These are phyloP conservation scores for Myanophis thanlyinensis DNA, from an alignment of 2,113 vertebrate species.

Conservation along the genomic window DNA sequence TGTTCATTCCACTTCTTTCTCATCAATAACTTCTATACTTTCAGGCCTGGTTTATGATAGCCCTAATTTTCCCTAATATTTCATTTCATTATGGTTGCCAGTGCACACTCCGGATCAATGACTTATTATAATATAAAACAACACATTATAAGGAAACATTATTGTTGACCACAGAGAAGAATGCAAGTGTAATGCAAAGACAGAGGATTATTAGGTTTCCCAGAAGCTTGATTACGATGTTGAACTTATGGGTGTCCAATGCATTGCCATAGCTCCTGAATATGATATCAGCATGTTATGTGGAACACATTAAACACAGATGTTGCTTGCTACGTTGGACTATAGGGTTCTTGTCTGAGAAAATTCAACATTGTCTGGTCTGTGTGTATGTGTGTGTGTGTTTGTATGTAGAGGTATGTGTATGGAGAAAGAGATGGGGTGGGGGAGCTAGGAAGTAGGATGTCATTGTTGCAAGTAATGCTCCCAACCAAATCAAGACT, in stretches of 20 bases:
- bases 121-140: background rate
- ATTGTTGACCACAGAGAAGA: background rate
- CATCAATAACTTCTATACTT: background rate
- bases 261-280: background rate
- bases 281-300: background rate
- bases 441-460: fast-evolving
- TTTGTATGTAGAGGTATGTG: background rate
- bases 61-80: background rate
- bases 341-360: background rate
- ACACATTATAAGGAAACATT: background rate
- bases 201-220: background rate
- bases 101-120: background rate
- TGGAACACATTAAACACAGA: background rate
- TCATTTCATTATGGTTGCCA: background rate
- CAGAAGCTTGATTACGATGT: background rate
- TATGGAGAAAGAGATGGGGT: background rate
- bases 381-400: background rate
- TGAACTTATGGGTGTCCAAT: background rate
- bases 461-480: too few relatives aligned
- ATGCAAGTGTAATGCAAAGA: background rate
- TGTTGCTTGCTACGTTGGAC: background rate
- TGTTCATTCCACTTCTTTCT: background rate
- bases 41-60: background rate
- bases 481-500: too few relatives aligned
- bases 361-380: background rate